Evolutionary conservation across 2,113 vertebrate genomes (phyloP), one percentile per base, ranked within the genome.

Genomic region (Castor canadensis): DNA sequence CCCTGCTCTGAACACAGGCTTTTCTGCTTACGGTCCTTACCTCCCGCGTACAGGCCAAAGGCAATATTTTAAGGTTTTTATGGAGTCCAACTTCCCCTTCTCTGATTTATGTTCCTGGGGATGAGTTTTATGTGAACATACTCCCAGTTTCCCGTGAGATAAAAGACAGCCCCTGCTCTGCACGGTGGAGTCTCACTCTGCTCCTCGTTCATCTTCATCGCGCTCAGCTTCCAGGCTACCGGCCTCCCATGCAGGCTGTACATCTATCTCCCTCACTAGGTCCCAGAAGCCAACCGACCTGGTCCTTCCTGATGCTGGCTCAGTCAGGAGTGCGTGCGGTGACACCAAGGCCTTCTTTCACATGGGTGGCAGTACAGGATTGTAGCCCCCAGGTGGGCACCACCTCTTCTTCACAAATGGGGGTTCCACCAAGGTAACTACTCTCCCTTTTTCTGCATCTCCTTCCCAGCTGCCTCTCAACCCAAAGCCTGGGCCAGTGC

Each of bases 91-190:
- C 93, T 85, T 92, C 82, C 90, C 72, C 88, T 56, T 47, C 66
- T 87, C 89, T 97, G 97, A 98, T 91, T 94, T 97, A 97, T 11
- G 66, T 35, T 95, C 93, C 45, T 0, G 58, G 91, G 96, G 97
- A 94, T 89, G 95, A 17, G 16, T 54, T 97, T 87, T 94, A 30
- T 60, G 95, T 67, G 96, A 95, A 90, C 24, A 7, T 17, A 71
- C 58, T 93, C 89, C 40, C 6, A 60, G 69, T 91, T 95, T 54
- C 38, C 3, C 54, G 95, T 60, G 30, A 97, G 97, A 97, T 96
- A 96, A 98, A 96, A 89, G 96, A 92, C 87, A 45, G 94, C 89
- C 66, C 83, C 96, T n/a, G 73, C 49, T 17, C 30, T 20, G 66
- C 9, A 0, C 35, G 67, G 93, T n/a, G 45, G 28, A 75, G 64